Conservation (phyloP, 2,797 vertebrate genomes). For the Mus minutoides region DNA sequence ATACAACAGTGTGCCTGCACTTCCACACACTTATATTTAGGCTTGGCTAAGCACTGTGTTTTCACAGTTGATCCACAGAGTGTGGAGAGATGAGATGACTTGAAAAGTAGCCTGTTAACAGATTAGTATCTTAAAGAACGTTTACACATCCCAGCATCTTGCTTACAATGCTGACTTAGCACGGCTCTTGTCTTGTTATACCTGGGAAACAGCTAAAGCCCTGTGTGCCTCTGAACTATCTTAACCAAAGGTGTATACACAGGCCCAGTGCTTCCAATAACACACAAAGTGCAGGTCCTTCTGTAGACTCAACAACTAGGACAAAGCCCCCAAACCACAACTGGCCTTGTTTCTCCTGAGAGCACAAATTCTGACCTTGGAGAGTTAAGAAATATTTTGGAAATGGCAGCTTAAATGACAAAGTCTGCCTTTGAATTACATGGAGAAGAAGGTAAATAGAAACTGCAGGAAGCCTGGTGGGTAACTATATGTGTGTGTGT, state of each 20-base stretch:
- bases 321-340: background rate
- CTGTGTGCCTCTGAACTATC: conserved; percentile 13
- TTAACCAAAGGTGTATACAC: background rate
- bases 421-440: background rate
- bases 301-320: background rate
- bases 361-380: conserved; percentile 19
- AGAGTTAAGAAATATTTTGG: conserved; percentile 29
- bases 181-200: background rate
- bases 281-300: background rate
- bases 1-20: background rate
- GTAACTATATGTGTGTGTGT: background rate
- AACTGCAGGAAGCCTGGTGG: conserved; percentile 17
- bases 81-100: background rate
- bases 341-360: background rate
- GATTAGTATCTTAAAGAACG: conserved; percentile 23
- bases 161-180: background rate
- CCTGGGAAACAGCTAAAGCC: conserved; percentile 35
- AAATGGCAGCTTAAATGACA: conserved; percentile 20
- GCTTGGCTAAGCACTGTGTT: conserved; percentile 3
- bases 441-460: background rate
- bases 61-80: conserved; percentile 31
- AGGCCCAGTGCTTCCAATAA: background rate
- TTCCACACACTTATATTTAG: background rate
- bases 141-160: background rate
- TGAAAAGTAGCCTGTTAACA: conserved; percentile 12